These are phyloP conservation scores for Poecilus cupreus DNA, from an alignment of 2,888 invertebrate genomes.

Conservation along the genomic window DNA sequence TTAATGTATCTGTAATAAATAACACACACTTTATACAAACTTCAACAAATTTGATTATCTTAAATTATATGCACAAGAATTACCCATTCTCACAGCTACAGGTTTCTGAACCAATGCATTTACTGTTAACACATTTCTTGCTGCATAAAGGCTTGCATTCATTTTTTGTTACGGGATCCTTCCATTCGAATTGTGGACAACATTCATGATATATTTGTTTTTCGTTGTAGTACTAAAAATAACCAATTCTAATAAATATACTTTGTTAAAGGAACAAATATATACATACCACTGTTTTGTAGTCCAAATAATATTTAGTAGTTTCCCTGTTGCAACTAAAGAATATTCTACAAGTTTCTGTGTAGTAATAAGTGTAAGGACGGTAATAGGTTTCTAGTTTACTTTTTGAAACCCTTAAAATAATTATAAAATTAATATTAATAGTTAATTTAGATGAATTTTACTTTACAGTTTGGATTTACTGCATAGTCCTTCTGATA, in stretches of 20 bases:
- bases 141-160: slow-evolving; percentile 61
- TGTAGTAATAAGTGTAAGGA: background rate
- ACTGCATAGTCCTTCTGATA: background rate
- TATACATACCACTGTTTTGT: background rate
- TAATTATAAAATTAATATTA: background rate
- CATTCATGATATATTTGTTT: slow-evolving; percentile 17
- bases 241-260: background rate
- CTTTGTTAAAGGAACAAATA: background rate
- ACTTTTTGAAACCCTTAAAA: background rate
- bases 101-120: slow-evolving; percentile 61
- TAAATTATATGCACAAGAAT: too few relatives aligned
- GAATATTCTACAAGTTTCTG: slow-evolving; percentile 1
- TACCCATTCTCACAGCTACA: slow-evolving; percentile 60
- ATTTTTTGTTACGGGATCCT: slow-evolving; percentile 23
- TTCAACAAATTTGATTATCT: too few relatives aligned
- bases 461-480: slow-evolving; percentile 7
- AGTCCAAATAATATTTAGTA: background rate
- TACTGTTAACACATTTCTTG: slow-evolving; percentile 59
- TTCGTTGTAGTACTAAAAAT: slow-evolving; percentile 43
- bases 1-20: slow-evolving; percentile 6
- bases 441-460: background rate
- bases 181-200: slow-evolving; percentile 32
- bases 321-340: background rate
- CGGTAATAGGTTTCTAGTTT: background rate
- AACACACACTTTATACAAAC: too few relatives aligned